A percentile compares a stretch with the other conserved stretches of the same genome.
Conservation (phyloP, 1,140 invertebrate species). For the Drosophila repleta region DNA sequence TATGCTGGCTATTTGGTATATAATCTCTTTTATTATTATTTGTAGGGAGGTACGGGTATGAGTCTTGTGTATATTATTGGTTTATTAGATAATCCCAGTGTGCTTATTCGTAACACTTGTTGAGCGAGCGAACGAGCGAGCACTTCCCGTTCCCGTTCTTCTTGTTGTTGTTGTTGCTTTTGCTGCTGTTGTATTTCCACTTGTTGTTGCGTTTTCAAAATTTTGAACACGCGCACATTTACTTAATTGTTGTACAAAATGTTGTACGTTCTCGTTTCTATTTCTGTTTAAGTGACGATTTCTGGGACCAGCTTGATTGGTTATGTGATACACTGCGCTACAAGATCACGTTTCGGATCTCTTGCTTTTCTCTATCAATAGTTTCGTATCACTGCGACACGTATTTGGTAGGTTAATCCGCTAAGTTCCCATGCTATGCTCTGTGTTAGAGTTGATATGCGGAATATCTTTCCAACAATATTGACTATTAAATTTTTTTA, state of each 20-base stretch:
- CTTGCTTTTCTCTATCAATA: not conserved
- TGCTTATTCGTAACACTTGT: slow-evolving; percentile 64
- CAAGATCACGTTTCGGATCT: slow-evolving; percentile 26
- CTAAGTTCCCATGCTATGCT: slow-evolving; percentile 32
- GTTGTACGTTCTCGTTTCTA: slow-evolving; percentile 27
- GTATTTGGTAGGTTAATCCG: slow-evolving; percentile 28
- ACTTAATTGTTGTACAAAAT: slow-evolving; percentile 46
- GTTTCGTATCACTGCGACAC: slow-evolving; percentile 20
- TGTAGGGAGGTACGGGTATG: slow-evolving; percentile 22
- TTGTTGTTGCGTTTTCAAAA: slow-evolving; percentile 35
- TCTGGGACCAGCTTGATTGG: slow-evolving; percentile 28
- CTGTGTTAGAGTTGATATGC: slow-evolving; percentile 16
- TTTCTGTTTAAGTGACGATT: slow-evolving; percentile 27
- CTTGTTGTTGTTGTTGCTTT: slow-evolving; percentile 12
- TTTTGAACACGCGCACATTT: slow-evolving; percentile 58
- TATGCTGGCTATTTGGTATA: slow-evolving; percentile 50
- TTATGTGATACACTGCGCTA: slow-evolving; percentile 34
- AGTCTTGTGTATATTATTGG: slow-evolving; percentile 50
- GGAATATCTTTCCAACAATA: slow-evolving; percentile 23
- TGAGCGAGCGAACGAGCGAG: slow-evolving; percentile 69
- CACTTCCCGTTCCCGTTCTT: slow-evolving; percentile 67
- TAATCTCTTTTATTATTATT: slow-evolving; percentile 60
- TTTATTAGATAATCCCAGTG: slow-evolving; percentile 77
- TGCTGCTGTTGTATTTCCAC: slow-evolving; percentile 17
- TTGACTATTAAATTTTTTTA: slow-evolving; percentile 10